Conservation (phyloP, 2,797 vertebrate species). For the Parotocinclus haroldoi region DNA sequence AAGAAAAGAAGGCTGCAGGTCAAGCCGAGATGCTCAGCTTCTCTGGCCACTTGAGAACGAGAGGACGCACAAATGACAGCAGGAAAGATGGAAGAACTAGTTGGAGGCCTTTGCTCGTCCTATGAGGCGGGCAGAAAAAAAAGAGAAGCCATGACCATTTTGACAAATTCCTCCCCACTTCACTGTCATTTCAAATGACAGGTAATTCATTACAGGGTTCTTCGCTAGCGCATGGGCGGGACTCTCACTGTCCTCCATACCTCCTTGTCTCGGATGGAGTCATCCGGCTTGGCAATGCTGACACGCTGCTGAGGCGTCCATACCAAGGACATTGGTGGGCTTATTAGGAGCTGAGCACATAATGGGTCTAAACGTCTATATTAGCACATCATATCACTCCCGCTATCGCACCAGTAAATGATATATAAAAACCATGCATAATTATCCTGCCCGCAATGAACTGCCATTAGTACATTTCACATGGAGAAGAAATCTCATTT, state of each 20-base stretch:
- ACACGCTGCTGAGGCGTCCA: conserved; percentile 27
- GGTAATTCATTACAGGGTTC: conserved; percentile 46
- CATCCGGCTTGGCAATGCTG: conserved; percentile 31
- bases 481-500: conserved; percentile 77
- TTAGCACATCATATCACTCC: conserved; percentile 77
- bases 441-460: conserved; percentile 77
- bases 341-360: conserved; percentile 70
- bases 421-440: conserved; percentile 74
- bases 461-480: conserved; percentile 73
- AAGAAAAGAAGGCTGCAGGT: conserved; percentile 12
- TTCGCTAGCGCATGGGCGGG: conserved; percentile 15
- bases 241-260: conserved; percentile 33
- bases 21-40: conserved; percentile 14
- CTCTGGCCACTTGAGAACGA: conserved; percentile 14
- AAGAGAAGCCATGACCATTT: conserved; percentile 45
- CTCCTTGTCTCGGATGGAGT: conserved; percentile 40
- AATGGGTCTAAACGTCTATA: conserved; percentile 80
- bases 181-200: conserved; percentile 46
- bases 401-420: conserved; percentile 75
- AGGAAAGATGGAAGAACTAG: conserved; percentile 10
- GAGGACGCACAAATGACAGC: conserved; percentile 6
- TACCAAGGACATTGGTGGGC: conserved; percentile 50
- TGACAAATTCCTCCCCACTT: conserved; percentile 42
- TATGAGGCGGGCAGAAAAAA: not conserved
- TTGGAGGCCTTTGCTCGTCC: conserved; percentile 5